These are phyloP conservation scores for Callyntrura guangdongensis DNA, from an alignment of 2,888 invertebrate species.

Conservation along the genomic window DNA sequence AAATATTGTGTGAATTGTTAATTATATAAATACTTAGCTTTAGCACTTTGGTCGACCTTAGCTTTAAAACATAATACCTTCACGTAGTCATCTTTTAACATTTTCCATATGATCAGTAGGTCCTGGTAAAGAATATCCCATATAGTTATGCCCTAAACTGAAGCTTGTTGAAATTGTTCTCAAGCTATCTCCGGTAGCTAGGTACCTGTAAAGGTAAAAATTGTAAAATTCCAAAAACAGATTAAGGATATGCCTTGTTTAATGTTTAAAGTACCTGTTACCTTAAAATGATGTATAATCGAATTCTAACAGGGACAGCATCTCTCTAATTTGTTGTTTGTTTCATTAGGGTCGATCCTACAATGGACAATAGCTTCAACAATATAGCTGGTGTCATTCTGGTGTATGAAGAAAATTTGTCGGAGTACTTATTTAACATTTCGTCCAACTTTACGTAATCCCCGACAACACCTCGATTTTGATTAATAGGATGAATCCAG, in stretches of 20 bases:
- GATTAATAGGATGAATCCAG: neutral
- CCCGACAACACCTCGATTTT: neutral
- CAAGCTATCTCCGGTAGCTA: conserved; percentile 50
- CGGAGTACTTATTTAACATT: conserved; percentile 21
- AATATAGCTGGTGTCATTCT: conserved; percentile 20
- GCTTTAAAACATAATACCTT: conserved; percentile 40
- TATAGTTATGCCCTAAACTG: conserved; percentile 34
- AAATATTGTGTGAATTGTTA: too few relatives aligned
- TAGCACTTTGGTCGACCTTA: too few relatives aligned
- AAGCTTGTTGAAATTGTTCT: conserved; percentile 55
- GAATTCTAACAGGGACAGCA: neutral
- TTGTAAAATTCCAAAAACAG: too few relatives aligned
- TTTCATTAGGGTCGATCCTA: neutral
- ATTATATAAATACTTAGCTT: too few relatives aligned
- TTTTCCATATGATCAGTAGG: conserved; percentile 35
- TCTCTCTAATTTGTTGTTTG: neutral
- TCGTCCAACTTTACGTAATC: conserved; percentile 45
- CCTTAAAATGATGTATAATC: conserved; percentile 27
- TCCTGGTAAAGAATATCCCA: conserved; percentile 27
- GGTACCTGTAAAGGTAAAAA: conserved; percentile 11
- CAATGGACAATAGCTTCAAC: neutral
- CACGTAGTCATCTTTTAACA: conserved; percentile 10
- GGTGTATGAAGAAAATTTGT: conserved; percentile 16
- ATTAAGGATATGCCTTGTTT: neutral
- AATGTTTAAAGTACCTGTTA: neutral